Percentiles rank a stretch among this genome's conserved stretches.
Evolutionary conservation across 2,888 invertebrate genomes (phyloP).

Genomic region (Nomada ruficornis): DNA sequence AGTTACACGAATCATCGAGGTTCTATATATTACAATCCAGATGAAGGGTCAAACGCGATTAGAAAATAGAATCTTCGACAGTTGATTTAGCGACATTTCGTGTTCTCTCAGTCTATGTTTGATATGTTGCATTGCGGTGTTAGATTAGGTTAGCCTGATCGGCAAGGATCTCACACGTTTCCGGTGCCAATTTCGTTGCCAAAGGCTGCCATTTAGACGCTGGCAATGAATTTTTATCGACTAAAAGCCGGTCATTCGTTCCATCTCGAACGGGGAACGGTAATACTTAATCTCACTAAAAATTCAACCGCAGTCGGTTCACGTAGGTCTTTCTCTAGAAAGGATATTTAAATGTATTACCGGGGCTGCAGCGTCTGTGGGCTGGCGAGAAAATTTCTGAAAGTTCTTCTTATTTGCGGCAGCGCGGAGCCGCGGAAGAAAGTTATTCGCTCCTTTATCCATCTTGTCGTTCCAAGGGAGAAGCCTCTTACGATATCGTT

Average conservation of each 20-base stretch:
- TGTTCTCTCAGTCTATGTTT: not conserved
- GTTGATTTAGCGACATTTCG: not conserved
- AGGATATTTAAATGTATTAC: conserved; percentile 61
- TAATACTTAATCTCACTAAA: conserved; percentile 58
- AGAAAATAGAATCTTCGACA: not conserved
- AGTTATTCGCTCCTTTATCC: conserved; percentile 45
- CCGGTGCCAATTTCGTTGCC: conserved; percentile 69
- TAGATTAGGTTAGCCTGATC: conserved; percentile 54
- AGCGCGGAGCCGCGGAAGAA: conserved; percentile 20
- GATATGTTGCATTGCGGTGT: conserved; percentile 40
- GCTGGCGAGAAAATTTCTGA: conserved; percentile 42
- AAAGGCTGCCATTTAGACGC: conserved; percentile 58
- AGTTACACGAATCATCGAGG: too few species aligned
- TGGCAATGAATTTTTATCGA: conserved; percentile 70
- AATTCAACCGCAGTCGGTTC: conserved; percentile 58
- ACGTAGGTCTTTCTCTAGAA: conserved; percentile 57
- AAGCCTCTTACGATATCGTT: conserved; percentile 49
- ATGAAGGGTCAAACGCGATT: too few species aligned
- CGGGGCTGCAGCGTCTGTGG: conserved; percentile 1
- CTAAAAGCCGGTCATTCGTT: conserved; percentile 62
- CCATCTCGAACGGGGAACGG: conserved; percentile 49
- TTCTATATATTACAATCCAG: too few species aligned
- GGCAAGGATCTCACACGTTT: conserved; percentile 72
- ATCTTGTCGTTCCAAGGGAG: not conserved
- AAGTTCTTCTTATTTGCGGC: conserved; percentile 33